These are phyloP conservation scores for Zaprionus bogoriensis DNA, from an alignment of 2,888 invertebrate genomes.

Conservation along the genomic window DNA sequence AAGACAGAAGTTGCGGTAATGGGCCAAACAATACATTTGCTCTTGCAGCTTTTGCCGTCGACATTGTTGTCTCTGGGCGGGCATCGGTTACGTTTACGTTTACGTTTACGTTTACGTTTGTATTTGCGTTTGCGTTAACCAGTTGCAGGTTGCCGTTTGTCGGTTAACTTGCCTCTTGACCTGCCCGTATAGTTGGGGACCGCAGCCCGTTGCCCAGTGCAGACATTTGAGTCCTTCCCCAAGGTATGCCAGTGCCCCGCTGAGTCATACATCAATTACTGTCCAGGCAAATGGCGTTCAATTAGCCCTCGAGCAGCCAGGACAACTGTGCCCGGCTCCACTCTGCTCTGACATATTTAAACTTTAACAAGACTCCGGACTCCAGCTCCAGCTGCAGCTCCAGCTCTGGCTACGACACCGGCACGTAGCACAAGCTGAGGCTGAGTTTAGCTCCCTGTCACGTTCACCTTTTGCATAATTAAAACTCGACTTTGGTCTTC, in stretches of 20 bases:
- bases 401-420: neutral
- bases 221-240: slow-evolving; percentile 39
- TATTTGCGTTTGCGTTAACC: neutral
- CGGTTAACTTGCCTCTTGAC: neutral
- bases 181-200: too few species aligned
- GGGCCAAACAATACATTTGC: slow-evolving; percentile 32
- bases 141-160: too few species aligned
- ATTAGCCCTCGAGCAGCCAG: slow-evolving; percentile 53
- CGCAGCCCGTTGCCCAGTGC: slow-evolving; percentile 12
- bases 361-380: slow-evolving; percentile 54
- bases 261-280: slow-evolving; percentile 73
- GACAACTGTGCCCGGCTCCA: neutral
- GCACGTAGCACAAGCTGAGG: neutral
- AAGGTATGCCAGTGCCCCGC: slow-evolving; percentile 24
- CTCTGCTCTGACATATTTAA: slow-evolving; percentile 47
- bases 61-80: too few species aligned
- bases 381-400: slow-evolving; percentile 44
- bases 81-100: neutral
- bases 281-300: slow-evolving; percentile 73
- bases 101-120: neutral
- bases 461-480: slow-evolving; percentile 71
- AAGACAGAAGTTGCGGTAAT: slow-evolving; percentile 22
- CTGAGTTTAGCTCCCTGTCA: slow-evolving; percentile 39
- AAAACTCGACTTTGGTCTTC: slow-evolving; percentile 23
- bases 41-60: neutral